Evolutionary conservation across 2,888 invertebrate species (phyloP), one percentile per base, ranked within the genome.

Genomic region (Campaea margaritaria): DNA sequence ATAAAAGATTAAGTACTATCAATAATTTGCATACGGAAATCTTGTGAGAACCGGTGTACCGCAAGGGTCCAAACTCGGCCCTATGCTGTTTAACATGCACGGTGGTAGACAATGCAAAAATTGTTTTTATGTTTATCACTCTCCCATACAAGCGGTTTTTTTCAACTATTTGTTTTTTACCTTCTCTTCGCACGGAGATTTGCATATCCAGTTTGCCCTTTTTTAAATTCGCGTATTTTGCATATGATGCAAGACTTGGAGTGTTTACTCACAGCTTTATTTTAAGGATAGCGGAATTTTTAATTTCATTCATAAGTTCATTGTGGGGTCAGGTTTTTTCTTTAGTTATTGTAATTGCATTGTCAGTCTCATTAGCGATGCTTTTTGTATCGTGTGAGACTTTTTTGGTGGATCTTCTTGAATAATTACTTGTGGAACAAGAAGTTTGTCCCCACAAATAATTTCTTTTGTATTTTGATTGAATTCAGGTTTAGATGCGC

Each of bases 111-210:
- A 91, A 91, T 87, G 79, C 78, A 85, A 91, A 89, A 88, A 87
- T 85, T 86, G 86, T 86, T 87, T 86, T 87, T 86, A 79, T 86
- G 81, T 86, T 85, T 85, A 87, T 88, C 87, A 86, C 83, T 84
- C 85, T 82, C 80, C 78, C 82, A 89, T 89, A 89, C 84, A 85
- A 81, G 84, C 85, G 85, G 86, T 88, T 83, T 92, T 21, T 90
- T 89, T 86, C 72, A 55, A 74, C 77, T 87, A 84, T 86, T 87
- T 89, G 88, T 90, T 91, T 91, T 90, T 89, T 83, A 79, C 83
- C 77, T 85, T 83, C 73, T 83, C 89, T 89, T 91, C 91, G 89
- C 91, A 91, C 91, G 90, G 78, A 81, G 86, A 89, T 92, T 92
- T 91, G 84, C 92, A 92, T 91, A 89, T 84, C 92, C 83, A 78